Evolutionary conservation across 2,113 vertebrate species (phyloP), one percentile per base, ranked within the genome.

Genomic region (Osmerus eperlanus): DNA sequence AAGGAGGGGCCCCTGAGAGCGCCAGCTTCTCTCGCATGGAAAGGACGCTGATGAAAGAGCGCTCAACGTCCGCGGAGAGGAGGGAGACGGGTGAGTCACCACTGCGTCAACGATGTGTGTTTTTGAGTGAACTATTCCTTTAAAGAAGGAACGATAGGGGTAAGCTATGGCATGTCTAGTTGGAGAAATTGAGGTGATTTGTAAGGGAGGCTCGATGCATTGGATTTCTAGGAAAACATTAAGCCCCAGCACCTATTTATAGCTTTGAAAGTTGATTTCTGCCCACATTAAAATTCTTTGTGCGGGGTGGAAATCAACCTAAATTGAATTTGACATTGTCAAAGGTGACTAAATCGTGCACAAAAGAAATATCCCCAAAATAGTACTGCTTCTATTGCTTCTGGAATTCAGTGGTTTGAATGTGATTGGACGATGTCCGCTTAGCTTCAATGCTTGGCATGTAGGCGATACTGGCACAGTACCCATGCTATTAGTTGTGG

Each of bases 1-100:
- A 91, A 78, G 58, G 69, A 8, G 89, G 87, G 1, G 74, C 80
- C 12, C 9, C 79, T 13, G 90, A 89, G 67, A 82, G 74, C 13
- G 73, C 85, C 9, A 81, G 78, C 73, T 91, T 92, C 29, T 23
- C 89, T 25, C 70, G 92, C 11, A 82, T 95, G 52, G 82, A 86
- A 60, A 88, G 93, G 23, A 78, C 92, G 0, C 89, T 92, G 28
- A 92, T 96, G 15, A 97, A 95, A 86, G 96, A 98, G 29, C 83
- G 89, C 0, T 84, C 91, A 65, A 89, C 93, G 59, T 87, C 94
- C 61, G 80, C 87, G 9, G 97, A 98, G 84, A 79, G 84, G 74
- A 87, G 85, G 85, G 91, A 92, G 21, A 68, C 87, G 66, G 92
- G 92, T 92, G 74, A 85, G 88, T 88, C 65, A 41, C 61, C 65